Evolutionary conservation across 1,140 invertebrate genomes (phyloP).

Genomic region (Eciton burchellii): DNA sequence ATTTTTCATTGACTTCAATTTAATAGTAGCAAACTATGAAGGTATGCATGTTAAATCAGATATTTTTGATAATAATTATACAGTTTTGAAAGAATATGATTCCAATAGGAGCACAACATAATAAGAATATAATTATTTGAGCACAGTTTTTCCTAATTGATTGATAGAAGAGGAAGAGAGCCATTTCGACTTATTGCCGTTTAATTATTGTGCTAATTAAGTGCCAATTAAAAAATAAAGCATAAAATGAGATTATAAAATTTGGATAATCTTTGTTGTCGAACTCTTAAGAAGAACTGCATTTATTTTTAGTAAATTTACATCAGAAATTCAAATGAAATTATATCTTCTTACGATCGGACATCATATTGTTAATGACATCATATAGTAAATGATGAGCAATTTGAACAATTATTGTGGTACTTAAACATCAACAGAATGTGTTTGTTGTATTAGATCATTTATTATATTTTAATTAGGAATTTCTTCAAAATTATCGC

Average conservation of each 20-base stretch:
- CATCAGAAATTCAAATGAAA: background rate
- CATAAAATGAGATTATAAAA: background rate
- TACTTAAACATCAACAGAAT: background rate
- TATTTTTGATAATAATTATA: background rate
- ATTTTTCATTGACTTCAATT: slow-evolving; percentile 5
- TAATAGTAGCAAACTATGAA: background rate
- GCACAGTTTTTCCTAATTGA: background rate
- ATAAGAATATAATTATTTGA: background rate
- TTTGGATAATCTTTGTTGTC: background rate
- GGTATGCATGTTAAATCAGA: background rate
- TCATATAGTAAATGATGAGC: background rate
- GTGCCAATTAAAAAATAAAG: background rate
- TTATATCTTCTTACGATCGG: background rate
- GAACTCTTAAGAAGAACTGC: background rate
- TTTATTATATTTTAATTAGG: background rate
- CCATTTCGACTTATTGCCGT: background rate
- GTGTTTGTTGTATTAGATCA: background rate
- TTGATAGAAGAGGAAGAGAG: slow-evolving; percentile 4
- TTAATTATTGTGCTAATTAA: background rate
- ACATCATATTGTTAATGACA: background rate
- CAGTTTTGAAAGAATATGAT: background rate
- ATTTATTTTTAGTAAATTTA: background rate
- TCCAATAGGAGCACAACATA: background rate
- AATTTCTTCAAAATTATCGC: background rate
- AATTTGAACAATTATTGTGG: background rate